phyloP scores from a whole-genome alignment of 2,888 invertebrate genomes.

The Acanthosepion pharaonis region DNA sequence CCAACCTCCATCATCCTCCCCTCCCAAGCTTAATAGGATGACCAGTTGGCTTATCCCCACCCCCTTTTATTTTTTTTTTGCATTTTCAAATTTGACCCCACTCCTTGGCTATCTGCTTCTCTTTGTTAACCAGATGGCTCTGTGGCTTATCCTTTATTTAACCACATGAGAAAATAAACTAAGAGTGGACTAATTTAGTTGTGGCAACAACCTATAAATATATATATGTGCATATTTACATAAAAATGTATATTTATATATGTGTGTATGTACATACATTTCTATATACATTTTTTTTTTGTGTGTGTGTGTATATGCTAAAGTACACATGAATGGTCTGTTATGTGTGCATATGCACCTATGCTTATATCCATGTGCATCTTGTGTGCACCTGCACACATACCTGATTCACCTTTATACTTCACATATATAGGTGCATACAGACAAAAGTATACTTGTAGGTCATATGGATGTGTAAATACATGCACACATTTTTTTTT shows the following conservation, averaged over 20 bases:
- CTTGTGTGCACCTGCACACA: neutral
- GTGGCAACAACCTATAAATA: slow-evolving; percentile 38
- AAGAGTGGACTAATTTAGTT: neutral
- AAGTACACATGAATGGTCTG: too few relatives aligned
- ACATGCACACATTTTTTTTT: neutral
- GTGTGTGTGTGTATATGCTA: too few relatives aligned
- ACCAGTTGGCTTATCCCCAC: neutral
- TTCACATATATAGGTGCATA: neutral
- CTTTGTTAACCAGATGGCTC: neutral
- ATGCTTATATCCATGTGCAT: neutral
- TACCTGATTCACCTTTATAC: neutral
- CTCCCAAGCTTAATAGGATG: neutral
- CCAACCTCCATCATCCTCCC: neutral
- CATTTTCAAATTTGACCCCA: neutral
- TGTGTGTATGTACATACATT: neutral
- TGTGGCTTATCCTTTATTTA: neutral
- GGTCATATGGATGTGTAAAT: neutral
- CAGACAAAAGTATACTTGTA: neutral
- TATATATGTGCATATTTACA: neutral
- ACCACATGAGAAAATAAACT: neutral
- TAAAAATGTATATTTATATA: neutral
- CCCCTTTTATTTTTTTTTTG: neutral
- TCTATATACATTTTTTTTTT: neutral
- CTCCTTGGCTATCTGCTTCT: neutral
- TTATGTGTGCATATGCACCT: too few relatives aligned